Conservation (phyloP, 2,113 vertebrate genomes). For the Pogona vitticeps region DNA sequence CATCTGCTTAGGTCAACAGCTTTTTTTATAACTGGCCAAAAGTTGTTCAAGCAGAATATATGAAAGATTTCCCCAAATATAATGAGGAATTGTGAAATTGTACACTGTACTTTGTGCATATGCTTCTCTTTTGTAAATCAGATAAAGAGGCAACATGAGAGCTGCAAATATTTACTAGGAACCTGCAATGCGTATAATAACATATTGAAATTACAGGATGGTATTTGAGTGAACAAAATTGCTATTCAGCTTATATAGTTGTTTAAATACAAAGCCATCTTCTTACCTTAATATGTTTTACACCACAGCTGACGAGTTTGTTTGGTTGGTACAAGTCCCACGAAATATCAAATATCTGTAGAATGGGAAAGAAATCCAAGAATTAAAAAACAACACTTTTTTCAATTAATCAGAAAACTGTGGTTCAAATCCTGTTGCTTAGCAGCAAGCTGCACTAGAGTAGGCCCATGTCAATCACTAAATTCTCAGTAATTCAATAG, state of each 20-base stretch:
- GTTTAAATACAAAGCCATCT: background rate
- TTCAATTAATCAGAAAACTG: background rate
- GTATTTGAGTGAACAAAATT: background rate
- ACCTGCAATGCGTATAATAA: background rate
- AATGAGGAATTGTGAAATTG: background rate
- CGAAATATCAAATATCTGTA: conserved; percentile 96
- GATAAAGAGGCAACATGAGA: background rate
- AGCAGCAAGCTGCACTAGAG: no score
- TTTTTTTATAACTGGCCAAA: background rate
- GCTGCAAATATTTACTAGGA: background rate
- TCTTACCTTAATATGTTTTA: conserved; percentile 96
- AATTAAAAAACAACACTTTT: conserved; percentile 37
- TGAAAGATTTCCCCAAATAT: background rate
- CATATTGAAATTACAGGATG: no score
- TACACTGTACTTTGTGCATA: background rate
- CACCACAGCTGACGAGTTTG: conserved; percentile 95
- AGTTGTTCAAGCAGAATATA: background rate
- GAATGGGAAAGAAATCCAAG: conserved; percentile 30
- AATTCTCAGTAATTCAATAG: no score
- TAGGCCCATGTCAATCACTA: no score
- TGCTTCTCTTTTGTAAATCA: background rate
- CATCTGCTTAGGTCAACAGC: background rate
- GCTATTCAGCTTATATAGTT: no score
- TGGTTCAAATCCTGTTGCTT: background rate
- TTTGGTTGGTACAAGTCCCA: conserved; percentile 96